Conservation (phyloP, 2,113 vertebrate genomes). For the Pseudorasbora parva region DNA sequence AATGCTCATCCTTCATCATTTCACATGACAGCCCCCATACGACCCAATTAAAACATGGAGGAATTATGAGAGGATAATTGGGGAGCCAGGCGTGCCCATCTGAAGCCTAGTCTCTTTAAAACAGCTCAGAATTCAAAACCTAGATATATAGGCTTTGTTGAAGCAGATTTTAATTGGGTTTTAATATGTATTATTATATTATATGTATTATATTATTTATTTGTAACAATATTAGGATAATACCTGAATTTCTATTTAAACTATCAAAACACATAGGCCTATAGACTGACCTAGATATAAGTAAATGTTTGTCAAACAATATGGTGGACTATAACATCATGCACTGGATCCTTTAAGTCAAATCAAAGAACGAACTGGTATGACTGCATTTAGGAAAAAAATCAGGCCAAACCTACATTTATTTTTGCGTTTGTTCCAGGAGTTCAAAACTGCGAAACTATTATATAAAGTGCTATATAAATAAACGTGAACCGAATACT, state of each 20-base stretch:
- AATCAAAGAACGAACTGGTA: too few relatives aligned
- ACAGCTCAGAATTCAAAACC: not conserved
- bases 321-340: not conserved
- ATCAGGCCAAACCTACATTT: too few relatives aligned
- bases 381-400: too few relatives aligned
- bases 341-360: too few relatives aligned
- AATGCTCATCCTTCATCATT: constrained; percentile 36
- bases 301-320: not conserved
- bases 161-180: too few relatives aligned
- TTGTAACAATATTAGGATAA: not conserved
- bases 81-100: constrained; percentile 35
- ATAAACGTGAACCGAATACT: too few relatives aligned
- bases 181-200: too few relatives aligned
- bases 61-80: constrained; percentile 54
- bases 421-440: too few relatives aligned
- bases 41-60: constrained; percentile 48
- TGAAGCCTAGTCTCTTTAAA: constrained; percentile 7
- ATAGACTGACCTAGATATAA: not conserved
- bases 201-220: not conserved
- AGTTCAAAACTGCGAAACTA: too few relatives aligned
- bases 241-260: not conserved
- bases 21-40: constrained; percentile 41
- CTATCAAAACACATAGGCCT: not conserved
- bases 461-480: too few relatives aligned
- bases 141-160: not conserved